These are phyloP conservation scores for Tetragnatha montana DNA, from an alignment of 2,888 invertebrate species.

Conservation along the genomic window DNA sequence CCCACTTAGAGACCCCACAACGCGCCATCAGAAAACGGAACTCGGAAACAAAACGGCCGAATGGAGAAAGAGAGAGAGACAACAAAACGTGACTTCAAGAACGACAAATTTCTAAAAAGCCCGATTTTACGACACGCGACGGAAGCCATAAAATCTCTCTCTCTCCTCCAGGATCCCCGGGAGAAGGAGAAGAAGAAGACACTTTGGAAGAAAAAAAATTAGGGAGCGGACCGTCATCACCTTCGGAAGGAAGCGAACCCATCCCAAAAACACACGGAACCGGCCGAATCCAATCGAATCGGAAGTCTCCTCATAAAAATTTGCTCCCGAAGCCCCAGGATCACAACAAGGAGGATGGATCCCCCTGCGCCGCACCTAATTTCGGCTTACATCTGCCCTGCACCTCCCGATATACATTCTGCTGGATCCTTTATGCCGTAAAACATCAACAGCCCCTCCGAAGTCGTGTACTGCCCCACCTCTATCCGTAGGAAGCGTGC, in stretches of 20 bases:
- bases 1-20: no score
- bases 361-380: conserved; percentile 55
- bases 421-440: conserved; percentile 60
- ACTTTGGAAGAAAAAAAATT: background rate
- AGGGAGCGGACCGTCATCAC: background rate
- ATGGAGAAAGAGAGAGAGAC: background rate
- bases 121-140: background rate
- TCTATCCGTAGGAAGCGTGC: conserved; percentile 8
- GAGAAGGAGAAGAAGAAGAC: background rate
- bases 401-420: conserved; percentile 46
- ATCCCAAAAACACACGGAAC: background rate
- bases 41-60: no score
- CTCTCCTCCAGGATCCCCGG: background rate
- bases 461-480: conserved; percentile 5
- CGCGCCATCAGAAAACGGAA: no score
- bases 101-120: background rate
- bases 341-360: conserved; percentile 6
- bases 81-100: background rate
- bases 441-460: conserved; percentile 48
- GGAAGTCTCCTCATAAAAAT: conserved; percentile 37
- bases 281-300: conserved; percentile 51
- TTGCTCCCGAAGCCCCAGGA: conserved; percentile 44
- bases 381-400: conserved; percentile 52
- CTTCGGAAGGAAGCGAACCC: background rate
- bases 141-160: background rate